Evolutionary conservation across 2,888 invertebrate species (phyloP).

Genomic region (Eupeodes latifasciatus): DNA sequence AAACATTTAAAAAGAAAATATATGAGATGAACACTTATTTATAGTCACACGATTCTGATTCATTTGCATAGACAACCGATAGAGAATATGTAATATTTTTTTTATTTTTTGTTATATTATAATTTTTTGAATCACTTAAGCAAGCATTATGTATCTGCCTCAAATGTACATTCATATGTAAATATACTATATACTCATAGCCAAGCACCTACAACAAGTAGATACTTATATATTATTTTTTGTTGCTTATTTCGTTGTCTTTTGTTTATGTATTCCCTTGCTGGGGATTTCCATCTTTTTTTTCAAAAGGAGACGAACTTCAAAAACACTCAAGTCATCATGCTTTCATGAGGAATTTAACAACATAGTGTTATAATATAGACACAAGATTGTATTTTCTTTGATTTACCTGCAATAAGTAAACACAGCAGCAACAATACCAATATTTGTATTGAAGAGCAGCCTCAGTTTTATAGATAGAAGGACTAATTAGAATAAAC

Average conservation of each 20-base stretch:
- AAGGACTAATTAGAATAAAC: slow-evolving; percentile 38
- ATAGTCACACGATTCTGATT: slow-evolving; percentile 36
- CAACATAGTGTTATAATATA: slow-evolving; percentile 21
- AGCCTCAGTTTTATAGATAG: neutral
- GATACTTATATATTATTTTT: neutral
- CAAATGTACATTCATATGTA: neutral
- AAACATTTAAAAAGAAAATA: neutral
- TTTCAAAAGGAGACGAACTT: slow-evolving; percentile 40
- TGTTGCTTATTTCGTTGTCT: slow-evolving; percentile 3
- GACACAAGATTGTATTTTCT: slow-evolving; percentile 26
- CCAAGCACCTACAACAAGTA: too few relatives aligned
- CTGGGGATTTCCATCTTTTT: slow-evolving; percentile 15
- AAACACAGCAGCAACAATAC: slow-evolving; percentile 38
- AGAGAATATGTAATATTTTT: neutral
- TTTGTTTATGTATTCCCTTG: neutral
- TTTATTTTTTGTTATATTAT: neutral
- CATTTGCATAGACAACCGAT: slow-evolving; percentile 53
- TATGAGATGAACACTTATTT: slow-evolving; percentile 21
- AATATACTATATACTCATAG: too few relatives aligned
- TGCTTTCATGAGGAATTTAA: slow-evolving; percentile 32
- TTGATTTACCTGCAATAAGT: slow-evolving; percentile 63
- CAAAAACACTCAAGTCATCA: slow-evolving; percentile 39
- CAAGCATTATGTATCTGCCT: neutral
- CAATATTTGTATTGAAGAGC: neutral
- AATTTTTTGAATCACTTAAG: slow-evolving; percentile 4